phyloP scores from a whole-genome alignment of 2,113 vertebrate species.

The Tachysurus vachellii region DNA sequence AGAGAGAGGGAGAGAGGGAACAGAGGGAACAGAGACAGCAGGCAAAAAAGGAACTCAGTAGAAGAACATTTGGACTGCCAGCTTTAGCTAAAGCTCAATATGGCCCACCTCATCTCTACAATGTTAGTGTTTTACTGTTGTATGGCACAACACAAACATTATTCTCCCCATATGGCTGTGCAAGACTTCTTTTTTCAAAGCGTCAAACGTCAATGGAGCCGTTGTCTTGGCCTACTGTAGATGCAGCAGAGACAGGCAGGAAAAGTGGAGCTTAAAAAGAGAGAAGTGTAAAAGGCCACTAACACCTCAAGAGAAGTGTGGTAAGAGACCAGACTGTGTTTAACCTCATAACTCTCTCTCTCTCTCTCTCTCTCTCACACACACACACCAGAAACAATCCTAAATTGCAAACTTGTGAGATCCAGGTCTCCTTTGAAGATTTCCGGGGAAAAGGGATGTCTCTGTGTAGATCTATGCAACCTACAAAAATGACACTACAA shows the following conservation, averaged over 20 bases:
- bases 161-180: conserved; percentile 63
- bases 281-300: conserved; percentile 11
- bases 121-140: conserved; percentile 62
- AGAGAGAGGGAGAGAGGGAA: conserved; percentile 14
- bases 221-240: conserved; percentile 38
- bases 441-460: conserved; percentile 57
- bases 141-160: conserved; percentile 55
- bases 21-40: conserved; percentile 6
- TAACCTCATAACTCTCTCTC: conserved; percentile 63
- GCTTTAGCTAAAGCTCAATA: conserved; percentile 65
- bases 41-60: conserved; percentile 16
- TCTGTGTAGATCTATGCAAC: not conserved
- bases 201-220: conserved; percentile 34
- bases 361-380: conserved; percentile 31
- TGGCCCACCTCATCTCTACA: conserved; percentile 59
- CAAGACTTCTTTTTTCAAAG: conserved; percentile 39
- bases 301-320: conserved; percentile 20
- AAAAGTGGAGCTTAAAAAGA: conserved; percentile 4
- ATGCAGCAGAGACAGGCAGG: conserved; percentile 11
- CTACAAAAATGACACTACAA: conserved; percentile 60
- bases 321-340: conserved; percentile 50
- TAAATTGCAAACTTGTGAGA: conserved; percentile 63
- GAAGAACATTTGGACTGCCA: conserved; percentile 31
- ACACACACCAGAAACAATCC: conserved; percentile 54
- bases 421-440: conserved; percentile 67